Evolutionary conservation across 2,888 invertebrate genomes (phyloP), one percentile per base, ranked within the genome.

Genomic region (Lasioglossum lativentre): DNA sequence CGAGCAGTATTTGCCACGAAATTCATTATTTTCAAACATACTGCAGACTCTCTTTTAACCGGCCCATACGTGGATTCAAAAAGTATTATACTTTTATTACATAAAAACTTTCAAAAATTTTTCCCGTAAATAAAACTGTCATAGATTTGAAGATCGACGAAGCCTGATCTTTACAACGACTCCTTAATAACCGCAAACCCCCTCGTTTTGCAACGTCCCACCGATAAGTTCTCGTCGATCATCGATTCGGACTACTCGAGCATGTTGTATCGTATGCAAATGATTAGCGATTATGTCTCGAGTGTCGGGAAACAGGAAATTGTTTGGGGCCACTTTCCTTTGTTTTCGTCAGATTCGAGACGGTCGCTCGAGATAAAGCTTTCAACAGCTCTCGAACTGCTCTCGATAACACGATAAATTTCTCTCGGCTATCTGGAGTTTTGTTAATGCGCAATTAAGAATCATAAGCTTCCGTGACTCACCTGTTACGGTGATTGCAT

Each of bases 401-500:
- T 40, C 23, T 38, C 14, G 80, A 83, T 75, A 72, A 52, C 72
- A n/a, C 12, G 34, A 40, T 30, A 47, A 8, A 19, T 4, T 59
- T 34, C 19, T 16, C 66, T 34, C 19, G 23, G 34, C 4, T 70
- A 74, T 78, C 42, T 45, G 2, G 45, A 38, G 63, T 72, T 47
- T 10, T 10, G 30, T 63, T 30, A 45, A 68, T 4, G 1, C 16
- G 30, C 4, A 70, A 47, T 78, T 38, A 66, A 63, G 23, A 23
- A 16, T 30, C 14, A n/a, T 38, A 27, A 59, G 40, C 72, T 73
- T 40, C 16, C 14, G 52, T n/a, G 38, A 94, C 95, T 95, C 93
- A 97, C 97, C 97, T 94, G 97, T 96, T 86, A 96, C 96, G 93
- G 97, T 97, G 92, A 97, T 96, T 88, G 97, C 97, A 92, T 96